Evolutionary conservation across 2,113 vertebrate species (phyloP), one percentile per base, ranked within the genome.

Genomic region (Acinonyx jubatus): DNA sequence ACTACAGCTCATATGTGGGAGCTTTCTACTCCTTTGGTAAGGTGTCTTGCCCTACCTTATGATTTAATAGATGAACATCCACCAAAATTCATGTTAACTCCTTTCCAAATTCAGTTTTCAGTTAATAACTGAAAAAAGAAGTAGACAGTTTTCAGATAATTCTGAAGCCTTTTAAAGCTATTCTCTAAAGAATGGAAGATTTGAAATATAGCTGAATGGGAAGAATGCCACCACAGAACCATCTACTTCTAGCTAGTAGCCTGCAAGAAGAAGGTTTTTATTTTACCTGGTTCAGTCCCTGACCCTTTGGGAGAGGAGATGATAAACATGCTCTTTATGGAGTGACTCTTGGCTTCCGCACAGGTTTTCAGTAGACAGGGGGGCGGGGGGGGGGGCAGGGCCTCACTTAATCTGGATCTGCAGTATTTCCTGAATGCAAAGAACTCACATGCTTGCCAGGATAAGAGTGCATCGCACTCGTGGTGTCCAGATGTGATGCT

Each of bases 401-500:
- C 2, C 25, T 65, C 3, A 50, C 63, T 65, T 82, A 73, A 25
- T 88, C 52, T 50, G 38, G 21, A 41, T 95, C 76, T 91, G n/a
- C 48, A 88, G 25, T 41, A 29, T 84, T 80, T 96, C 68, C 86
- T 85, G 74, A 84, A 84, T 68, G 87, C 45, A 71, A 68, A 61
- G 4, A 74, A 31, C 69, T 82, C 63, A 63, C 3, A 18, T 5
- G 13, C n/a, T 85, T 84, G 9, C 23, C 41, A 29, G 45, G 90
- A 89, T 45, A 79, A 52, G 8, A 48, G 41, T 48, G 6, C 14
- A 19, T 36, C 90, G 18, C 52, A 23, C 23, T 80, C 6, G 1
- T 96, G 83, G 69, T 85, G 23, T 96, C 80, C 95, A 94, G 88
- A 97, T 97, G 94, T 90, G 73, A 36, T 27, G 29, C 33, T 87